These are phyloP conservation scores for Caradrina clavipalpis DNA, from an alignment of 2,888 invertebrate genomes.

Conservation along the genomic window DNA sequence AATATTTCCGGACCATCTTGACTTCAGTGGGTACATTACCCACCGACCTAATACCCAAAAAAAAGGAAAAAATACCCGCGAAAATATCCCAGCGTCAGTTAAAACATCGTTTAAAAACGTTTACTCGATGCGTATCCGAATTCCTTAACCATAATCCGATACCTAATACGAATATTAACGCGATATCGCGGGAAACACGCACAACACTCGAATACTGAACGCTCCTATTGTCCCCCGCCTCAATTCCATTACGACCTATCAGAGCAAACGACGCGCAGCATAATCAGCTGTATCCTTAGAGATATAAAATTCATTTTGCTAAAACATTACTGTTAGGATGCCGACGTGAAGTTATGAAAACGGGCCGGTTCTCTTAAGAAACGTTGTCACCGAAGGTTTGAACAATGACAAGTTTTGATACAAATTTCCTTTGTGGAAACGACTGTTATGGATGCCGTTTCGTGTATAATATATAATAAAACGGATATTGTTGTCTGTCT, in stretches of 20 bases:
- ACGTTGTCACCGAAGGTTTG: conserved; percentile 61
- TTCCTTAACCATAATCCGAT: conserved; percentile 73
- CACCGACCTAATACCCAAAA: conserved; percentile 43
- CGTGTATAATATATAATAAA: conserved; percentile 64
- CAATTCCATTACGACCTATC: conserved; percentile 60
- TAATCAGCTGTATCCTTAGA: conserved; percentile 65
- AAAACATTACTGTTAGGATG: conserved; percentile 38
- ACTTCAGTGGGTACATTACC: conserved; percentile 41
- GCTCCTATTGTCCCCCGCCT: conserved; percentile 72
- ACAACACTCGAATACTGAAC: conserved; percentile 80
- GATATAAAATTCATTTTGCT: conserved; percentile 68
- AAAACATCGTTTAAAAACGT: conserved; percentile 67
- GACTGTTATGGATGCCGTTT: conserved; percentile 75
- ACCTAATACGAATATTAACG: conserved; percentile 82
- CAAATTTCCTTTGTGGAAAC: conserved; percentile 81
- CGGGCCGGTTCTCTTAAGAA: conserved; percentile 63
- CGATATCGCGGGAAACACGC: conserved; percentile 81
- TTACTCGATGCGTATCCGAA: conserved; percentile 66
- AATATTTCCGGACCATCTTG: conserved; percentile 44
- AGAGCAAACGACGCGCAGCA: conserved; percentile 41
- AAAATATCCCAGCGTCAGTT: conserved; percentile 52
- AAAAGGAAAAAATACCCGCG: conserved; percentile 26
- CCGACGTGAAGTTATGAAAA: conserved; percentile 75
- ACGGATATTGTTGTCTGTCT: conserved; percentile 61
- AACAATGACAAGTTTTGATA: conserved; percentile 82